phyloP scores from a whole-genome alignment of 2,888 invertebrate genomes.

The Diarsia rubi region DNA sequence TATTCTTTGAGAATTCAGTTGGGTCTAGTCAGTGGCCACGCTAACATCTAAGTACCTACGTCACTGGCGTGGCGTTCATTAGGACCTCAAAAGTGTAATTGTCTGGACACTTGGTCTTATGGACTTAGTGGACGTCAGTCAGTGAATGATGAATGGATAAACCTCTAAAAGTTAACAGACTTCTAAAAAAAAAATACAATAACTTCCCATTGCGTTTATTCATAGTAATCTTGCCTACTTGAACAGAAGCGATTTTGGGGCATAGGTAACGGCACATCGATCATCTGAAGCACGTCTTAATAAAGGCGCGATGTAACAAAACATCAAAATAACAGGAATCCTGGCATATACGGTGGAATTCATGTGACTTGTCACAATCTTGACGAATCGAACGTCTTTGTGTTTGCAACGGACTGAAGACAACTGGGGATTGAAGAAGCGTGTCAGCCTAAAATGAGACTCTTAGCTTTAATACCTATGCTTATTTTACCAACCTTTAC shows the following conservation, averaged over 20 bases:
- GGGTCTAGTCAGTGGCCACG: neutral
- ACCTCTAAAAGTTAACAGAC: neutral
- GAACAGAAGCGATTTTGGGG: neutral
- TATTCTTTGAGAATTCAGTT: neutral
- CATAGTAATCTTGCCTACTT: slow-evolving; percentile 16
- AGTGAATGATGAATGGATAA: neutral
- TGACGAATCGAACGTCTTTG: slow-evolving; percentile 67
- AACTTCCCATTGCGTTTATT: neutral
- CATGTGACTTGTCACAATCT: slow-evolving; percentile 69
- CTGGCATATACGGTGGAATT: slow-evolving; percentile 15
- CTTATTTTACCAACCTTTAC: neutral
- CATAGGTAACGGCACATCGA: slow-evolving; percentile 48
- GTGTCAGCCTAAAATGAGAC: neutral
- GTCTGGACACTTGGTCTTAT: neutral
- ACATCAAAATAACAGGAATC: slow-evolving; percentile 67
- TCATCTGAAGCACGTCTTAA: slow-evolving; percentile 38
- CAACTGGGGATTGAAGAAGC: neutral
- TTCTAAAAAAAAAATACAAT: neutral
- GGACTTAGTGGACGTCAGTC: neutral
- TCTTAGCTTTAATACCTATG: neutral
- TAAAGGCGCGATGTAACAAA: slow-evolving; percentile 72
- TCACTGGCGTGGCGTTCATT: neutral
- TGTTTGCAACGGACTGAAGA: slow-evolving; percentile 30
- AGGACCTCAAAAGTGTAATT: neutral
- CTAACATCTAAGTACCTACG: neutral